A percentile compares a stretch with the other conserved stretches of the same genome.
These are phyloP conservation scores for Philereme vetulata DNA, from an alignment of 2,888 invertebrate species.

Conservation along the genomic window DNA sequence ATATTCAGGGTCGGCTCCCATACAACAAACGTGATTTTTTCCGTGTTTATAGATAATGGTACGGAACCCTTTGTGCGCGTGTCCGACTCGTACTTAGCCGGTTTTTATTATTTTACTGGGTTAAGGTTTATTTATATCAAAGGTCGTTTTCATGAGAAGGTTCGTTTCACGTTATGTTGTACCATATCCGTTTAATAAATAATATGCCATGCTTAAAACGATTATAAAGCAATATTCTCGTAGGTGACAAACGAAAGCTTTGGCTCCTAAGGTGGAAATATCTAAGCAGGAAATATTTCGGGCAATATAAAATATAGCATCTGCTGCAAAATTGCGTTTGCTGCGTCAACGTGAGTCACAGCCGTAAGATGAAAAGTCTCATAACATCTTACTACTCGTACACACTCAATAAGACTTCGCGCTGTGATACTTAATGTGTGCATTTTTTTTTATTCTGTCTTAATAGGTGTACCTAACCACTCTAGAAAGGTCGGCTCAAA, in stretches of 20 bases:
- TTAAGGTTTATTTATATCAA: not conserved
- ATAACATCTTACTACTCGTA: slow-evolving; percentile 3
- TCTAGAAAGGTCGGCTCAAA: too few relatives aligned
- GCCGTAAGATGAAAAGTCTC: slow-evolving; percentile 16
- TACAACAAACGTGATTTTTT: too few relatives aligned
- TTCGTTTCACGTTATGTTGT: not conserved
- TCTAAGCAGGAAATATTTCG: slow-evolving; percentile 9
- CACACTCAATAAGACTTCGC: not conserved
- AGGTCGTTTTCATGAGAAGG: not conserved
- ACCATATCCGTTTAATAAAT: not conserved
- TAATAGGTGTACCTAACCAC: too few relatives aligned
- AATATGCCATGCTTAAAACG: not conserved
- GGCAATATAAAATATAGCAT: slow-evolving; percentile 17
- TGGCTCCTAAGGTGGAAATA: not conserved
- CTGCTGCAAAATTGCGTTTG: slow-evolving; percentile 23
- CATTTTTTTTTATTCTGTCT: too few relatives aligned
- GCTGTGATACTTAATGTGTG: not conserved
- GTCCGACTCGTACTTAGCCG: too few relatives aligned
- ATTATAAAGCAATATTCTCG: not conserved
- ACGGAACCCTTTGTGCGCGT: too few relatives aligned
- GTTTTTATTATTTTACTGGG: too few relatives aligned
- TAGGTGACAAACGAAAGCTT: not conserved
- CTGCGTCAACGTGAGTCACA: slow-evolving; percentile 10
- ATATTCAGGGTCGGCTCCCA: too few relatives aligned
- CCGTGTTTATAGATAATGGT: too few relatives aligned